Conservation (phyloP, 2,797 vertebrate genomes). For the Morelia viridis region DNA sequence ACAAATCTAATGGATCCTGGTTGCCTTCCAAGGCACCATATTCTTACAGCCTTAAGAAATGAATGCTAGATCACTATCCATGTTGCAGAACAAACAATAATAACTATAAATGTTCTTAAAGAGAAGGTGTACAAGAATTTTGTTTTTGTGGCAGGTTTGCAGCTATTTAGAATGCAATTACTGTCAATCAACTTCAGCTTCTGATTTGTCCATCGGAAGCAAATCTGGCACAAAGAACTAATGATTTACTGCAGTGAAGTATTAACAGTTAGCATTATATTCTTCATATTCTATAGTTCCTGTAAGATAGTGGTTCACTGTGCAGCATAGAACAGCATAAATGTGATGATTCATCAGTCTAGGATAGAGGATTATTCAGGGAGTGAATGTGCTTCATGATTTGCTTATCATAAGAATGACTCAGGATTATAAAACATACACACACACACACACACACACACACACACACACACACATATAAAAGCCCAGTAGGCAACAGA, state of each 20-base stretch:
- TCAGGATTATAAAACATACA: not conserved
- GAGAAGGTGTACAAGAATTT: not conserved
- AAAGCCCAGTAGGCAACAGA: too few species aligned
- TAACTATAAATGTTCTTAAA: not conserved
- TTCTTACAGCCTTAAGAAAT: not conserved
- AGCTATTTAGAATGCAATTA: not conserved
- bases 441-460: too few species aligned
- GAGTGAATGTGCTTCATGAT: not conserved
- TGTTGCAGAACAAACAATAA: not conserved
- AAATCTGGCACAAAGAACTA: not conserved
- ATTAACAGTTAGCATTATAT: not conserved
- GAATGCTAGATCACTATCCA: not conserved
- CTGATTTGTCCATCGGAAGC: constrained; percentile 3
- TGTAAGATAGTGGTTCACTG: not conserved
- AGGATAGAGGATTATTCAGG: not conserved
- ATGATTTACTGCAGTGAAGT: not conserved
- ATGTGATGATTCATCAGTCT: not conserved
- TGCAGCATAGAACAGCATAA: constrained; percentile 1
- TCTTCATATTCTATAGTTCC: not conserved
- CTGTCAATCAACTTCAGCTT: not conserved
- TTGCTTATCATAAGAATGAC: not conserved
- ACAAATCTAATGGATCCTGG: too few species aligned
- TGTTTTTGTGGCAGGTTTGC: not conserved
- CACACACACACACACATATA: too few species aligned
- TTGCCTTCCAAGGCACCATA: too few species aligned